Evolutionary conservation across 64 coral and sea anemone genomes (phyloP).

Genomic region (Pocillopora damicornis): DNA sequence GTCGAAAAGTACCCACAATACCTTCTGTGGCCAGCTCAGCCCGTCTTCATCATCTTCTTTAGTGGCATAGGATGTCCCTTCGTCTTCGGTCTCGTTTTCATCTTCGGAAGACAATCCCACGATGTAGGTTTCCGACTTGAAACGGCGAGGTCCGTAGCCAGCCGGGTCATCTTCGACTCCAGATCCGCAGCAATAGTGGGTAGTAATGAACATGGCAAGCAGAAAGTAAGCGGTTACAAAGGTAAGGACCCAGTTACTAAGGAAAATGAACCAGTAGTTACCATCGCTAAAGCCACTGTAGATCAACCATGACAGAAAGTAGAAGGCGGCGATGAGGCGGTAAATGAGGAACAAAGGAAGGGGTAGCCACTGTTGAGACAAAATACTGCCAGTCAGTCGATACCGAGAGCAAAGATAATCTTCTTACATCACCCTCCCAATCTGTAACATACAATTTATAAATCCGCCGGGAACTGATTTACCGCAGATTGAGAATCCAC

Average conservation of each 20-base stretch:
- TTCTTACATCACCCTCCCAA: background rate
- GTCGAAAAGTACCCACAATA: slow-evolving; percentile 64
- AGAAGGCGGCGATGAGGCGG: slow-evolving; percentile 55
- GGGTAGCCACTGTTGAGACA: slow-evolving; percentile 43
- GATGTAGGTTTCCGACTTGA: slow-evolving; percentile 58
- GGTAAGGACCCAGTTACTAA: slow-evolving; percentile 69
- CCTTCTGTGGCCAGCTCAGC: slow-evolving; percentile 33
- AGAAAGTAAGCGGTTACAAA: slow-evolving; percentile 52
- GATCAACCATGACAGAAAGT: slow-evolving; percentile 56
- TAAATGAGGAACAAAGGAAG: slow-evolving; percentile 33
- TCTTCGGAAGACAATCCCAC: slow-evolving; percentile 40
- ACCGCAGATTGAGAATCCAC: too few species aligned
- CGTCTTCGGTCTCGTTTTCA: slow-evolving; percentile 8
- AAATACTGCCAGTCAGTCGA: background rate
- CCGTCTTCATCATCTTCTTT: slow-evolving; percentile 30
- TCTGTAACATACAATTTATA: background rate
- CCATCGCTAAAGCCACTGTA: slow-evolving; percentile 3
- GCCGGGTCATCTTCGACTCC: slow-evolving; percentile 17
- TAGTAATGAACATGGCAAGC: slow-evolving; percentile 45
- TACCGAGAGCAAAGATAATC: too few species aligned
- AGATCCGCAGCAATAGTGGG: slow-evolving; percentile 22
- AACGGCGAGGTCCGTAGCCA: slow-evolving; percentile 11
- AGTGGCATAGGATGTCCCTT: background rate
- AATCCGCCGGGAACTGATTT: too few species aligned
- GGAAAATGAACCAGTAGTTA: slow-evolving; percentile 62